These are phyloP conservation scores for Pyrocoelia pectoralis DNA, from an alignment of 2,888 invertebrate genomes.

Conservation along the genomic window DNA sequence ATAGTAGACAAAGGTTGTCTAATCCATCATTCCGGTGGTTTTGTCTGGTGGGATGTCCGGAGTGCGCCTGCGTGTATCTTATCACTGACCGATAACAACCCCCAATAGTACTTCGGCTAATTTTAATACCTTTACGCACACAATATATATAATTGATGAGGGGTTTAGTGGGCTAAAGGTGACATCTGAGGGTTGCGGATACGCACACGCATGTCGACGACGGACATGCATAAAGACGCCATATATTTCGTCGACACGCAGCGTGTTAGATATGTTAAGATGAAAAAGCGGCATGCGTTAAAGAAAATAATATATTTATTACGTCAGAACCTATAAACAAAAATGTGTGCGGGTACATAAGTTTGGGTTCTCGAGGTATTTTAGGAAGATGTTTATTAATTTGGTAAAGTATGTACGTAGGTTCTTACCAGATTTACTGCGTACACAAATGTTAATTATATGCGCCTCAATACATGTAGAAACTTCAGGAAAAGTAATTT, in stretches of 20 bases:
- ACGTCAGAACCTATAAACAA: background rate
- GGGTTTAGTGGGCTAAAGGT: constrained; percentile 37
- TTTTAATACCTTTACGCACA: constrained; percentile 60
- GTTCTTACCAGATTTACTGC: background rate
- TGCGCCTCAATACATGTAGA: background rate
- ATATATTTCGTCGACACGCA: constrained; percentile 38
- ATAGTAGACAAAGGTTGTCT: constrained; percentile 41
- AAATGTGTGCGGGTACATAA: background rate
- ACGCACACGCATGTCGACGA: constrained; percentile 37
- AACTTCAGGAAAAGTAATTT: background rate
- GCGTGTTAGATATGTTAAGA: constrained; percentile 26
- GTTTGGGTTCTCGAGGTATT: background rate
- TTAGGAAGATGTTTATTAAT: background rate
- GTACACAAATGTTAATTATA: background rate
- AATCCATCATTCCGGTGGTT: constrained; percentile 46
- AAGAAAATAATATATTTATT: constrained; percentile 12
- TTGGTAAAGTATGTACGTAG: background rate
- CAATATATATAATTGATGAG: constrained; percentile 55
- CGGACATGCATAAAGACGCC: constrained; percentile 43
- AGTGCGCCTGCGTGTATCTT: constrained; percentile 52
- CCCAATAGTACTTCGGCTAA: constrained; percentile 56
- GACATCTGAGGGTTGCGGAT: constrained; percentile 35
- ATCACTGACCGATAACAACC: constrained; percentile 50
- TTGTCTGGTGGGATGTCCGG: constrained; percentile 40
- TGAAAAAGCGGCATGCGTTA: constrained; percentile 19